These are phyloP conservation scores for Hydropsyche tenuis DNA, from an alignment of 1,140 invertebrate genomes.

Conservation along the genomic window DNA sequence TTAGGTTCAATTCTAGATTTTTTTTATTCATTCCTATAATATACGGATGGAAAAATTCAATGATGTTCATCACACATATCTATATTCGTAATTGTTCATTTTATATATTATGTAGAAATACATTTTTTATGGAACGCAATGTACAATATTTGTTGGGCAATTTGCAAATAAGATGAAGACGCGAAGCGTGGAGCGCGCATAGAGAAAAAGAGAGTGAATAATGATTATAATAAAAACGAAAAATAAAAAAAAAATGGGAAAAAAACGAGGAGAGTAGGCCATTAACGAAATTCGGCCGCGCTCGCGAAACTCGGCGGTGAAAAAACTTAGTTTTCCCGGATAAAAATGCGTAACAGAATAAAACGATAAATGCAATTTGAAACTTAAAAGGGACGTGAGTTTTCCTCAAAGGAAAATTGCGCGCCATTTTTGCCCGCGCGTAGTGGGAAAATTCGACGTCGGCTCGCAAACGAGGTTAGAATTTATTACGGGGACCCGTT, in stretches of 20 bases:
- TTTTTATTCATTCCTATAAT: too few species aligned
- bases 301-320: slow-evolving; percentile 40
- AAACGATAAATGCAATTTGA: slow-evolving; percentile 50
- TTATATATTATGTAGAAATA: neutral
- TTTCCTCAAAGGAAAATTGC: slow-evolving; percentile 48
- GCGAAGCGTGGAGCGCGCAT: neutral
- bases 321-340: slow-evolving; percentile 47
- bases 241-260: neutral
- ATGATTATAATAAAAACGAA: too few species aligned
- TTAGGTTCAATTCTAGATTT: too few species aligned
- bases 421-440: slow-evolving; percentile 46
- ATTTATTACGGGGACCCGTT: slow-evolving; percentile 49
- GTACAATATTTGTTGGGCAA: neutral
- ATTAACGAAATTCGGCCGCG: slow-evolving; percentile 26
- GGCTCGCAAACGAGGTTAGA: slow-evolving; percentile 50
- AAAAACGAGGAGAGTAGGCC: slow-evolving; percentile 9
- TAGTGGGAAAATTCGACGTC: slow-evolving; percentile 48
- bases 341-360: slow-evolving; percentile 50
- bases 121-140: too few species aligned
- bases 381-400: slow-evolving; percentile 48
- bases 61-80: too few species aligned
- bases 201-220: neutral
- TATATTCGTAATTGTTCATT: neutral
- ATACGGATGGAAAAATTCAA: too few species aligned
- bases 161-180: slow-evolving; percentile 19